These are phyloP conservation scores for Percopsis transmontana DNA, from an alignment of 2,113 vertebrate genomes.

Conservation along the genomic window DNA sequence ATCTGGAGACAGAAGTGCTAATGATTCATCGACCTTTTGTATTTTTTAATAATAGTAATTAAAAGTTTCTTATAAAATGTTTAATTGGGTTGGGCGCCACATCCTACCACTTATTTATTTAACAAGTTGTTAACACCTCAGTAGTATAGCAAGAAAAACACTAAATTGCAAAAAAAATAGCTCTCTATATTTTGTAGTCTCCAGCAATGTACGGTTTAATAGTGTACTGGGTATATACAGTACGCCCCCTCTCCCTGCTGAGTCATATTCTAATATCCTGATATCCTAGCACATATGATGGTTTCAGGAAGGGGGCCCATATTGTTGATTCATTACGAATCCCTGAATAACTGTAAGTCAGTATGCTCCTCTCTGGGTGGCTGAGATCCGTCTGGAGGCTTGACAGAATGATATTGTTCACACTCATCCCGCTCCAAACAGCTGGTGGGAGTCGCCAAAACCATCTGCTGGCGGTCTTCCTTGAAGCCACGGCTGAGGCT, in stretches of 20 bases:
- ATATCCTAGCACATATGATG: slow-evolving; percentile 6
- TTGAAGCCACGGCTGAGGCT: slow-evolving; percentile 56
- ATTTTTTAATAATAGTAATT: no score
- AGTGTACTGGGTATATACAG: no score
- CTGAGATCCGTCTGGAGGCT: slow-evolving; percentile 48
- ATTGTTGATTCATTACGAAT: slow-evolving; percentile 67
- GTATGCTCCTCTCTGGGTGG: slow-evolving; percentile 61
- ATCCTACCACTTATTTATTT: slow-evolving; percentile 21
- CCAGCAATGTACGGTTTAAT: no score
- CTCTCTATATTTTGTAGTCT: no score
- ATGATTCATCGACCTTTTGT: no score
- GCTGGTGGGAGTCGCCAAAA: slow-evolving; percentile 49
- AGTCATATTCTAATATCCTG: neutral
- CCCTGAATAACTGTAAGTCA: slow-evolving; percentile 55
- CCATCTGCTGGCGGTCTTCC: slow-evolving; percentile 58
- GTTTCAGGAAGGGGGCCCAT: slow-evolving; percentile 50
- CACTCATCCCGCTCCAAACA: slow-evolving; percentile 61
- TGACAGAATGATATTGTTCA: slow-evolving; percentile 69
- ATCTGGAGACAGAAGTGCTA: no score
- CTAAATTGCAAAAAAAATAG: no score
- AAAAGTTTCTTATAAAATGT: no score
- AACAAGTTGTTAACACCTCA: slow-evolving; percentile 53
- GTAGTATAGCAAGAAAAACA: no score
- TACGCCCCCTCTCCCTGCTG: neutral
- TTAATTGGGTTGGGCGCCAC: neutral